Percentiles rank a stretch among this genome's conserved stretches.
phyloP scores from a whole-genome alignment of 2,113 vertebrate species.

The Jaculus jaculus region DNA sequence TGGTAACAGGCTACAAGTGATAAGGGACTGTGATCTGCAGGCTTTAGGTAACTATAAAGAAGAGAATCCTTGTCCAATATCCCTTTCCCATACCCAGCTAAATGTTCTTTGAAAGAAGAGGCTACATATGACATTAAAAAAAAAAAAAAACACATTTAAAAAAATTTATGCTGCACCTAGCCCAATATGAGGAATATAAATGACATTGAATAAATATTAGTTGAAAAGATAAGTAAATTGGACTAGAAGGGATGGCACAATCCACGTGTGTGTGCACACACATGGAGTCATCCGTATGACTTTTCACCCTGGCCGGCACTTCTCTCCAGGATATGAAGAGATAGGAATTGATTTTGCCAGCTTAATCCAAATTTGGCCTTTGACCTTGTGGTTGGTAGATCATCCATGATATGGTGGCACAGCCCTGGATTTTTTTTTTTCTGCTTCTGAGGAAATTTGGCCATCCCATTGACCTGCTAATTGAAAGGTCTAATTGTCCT shows the following conservation, averaged over 20 bases:
- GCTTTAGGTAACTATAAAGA: neutral
- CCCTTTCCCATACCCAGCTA: neutral
- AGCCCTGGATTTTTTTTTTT: neutral
- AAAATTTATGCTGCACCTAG: neutral
- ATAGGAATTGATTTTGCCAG: neutral
- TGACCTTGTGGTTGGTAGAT: constrained; percentile 3
- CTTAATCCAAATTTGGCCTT: neutral
- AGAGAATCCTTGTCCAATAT: neutral
- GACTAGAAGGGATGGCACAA: neutral
- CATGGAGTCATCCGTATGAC: neutral
- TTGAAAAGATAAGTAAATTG: neutral
- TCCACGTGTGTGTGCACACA: neutral
- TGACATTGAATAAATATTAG: neutral
- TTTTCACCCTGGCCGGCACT: neutral
- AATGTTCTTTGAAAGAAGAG: neutral
- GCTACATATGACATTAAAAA: neutral
- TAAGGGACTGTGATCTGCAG: neutral
- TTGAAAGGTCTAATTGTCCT: neutral
- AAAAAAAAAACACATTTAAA: too few relatives aligned
- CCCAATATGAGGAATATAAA: neutral
- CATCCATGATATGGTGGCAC: neutral
- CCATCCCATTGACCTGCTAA: neutral
- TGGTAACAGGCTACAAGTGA: too few relatives aligned
- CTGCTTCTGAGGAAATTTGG: neutral
- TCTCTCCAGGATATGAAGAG: neutral